Conservation (phyloP, 2,113 vertebrate genomes). For the Coreoperca whiteheadi region DNA sequence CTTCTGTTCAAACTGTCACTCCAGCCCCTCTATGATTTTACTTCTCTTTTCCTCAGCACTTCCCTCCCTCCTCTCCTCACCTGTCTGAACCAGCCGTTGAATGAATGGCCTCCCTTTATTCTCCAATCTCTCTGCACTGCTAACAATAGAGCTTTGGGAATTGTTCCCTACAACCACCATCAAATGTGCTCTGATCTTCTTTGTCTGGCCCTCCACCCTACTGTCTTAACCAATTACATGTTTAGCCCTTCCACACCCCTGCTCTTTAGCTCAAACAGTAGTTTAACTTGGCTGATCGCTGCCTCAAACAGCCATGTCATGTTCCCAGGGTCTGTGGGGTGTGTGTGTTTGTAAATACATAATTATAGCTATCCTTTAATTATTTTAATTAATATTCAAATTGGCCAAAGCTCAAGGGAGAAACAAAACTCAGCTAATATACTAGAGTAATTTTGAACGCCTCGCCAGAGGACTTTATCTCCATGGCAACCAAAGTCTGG, state of each 20-base stretch:
- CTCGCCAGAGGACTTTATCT: slow-evolving; percentile 23
- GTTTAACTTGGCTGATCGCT: slow-evolving; percentile 22
- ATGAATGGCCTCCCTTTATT: slow-evolving; percentile 62
- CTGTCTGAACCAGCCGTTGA: slow-evolving; percentile 49
- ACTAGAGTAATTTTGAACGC: slow-evolving; percentile 33
- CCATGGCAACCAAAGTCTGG: slow-evolving; percentile 62
- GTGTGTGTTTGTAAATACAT: slow-evolving; percentile 39
- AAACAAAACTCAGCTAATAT: slow-evolving; percentile 44
- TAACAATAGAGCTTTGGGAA: slow-evolving; percentile 56
- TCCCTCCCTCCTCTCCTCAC: slow-evolving; percentile 35
- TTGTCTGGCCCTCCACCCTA: slow-evolving; percentile 45
- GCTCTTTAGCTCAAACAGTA: slow-evolving; percentile 34
- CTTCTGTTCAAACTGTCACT: slow-evolving; percentile 71
- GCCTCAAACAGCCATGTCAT: slow-evolving; percentile 33
- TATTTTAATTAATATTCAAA: slow-evolving; percentile 65
- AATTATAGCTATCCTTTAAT: slow-evolving; percentile 60
- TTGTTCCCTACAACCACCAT: slow-evolving; percentile 34
- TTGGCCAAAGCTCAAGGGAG: slow-evolving; percentile 25
- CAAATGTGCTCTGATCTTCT: slow-evolving; percentile 57
- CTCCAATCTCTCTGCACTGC: slow-evolving; percentile 34
- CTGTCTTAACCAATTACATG: slow-evolving; percentile 63
- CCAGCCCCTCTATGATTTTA: slow-evolving; percentile 46
- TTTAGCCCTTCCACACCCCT: slow-evolving; percentile 41
- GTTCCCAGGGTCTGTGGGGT: slow-evolving; percentile 26
- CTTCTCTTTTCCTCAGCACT: slow-evolving; percentile 47